Conservation (phyloP, 2,888 invertebrate species). For the Scaptodrosophila latifasciaeformis region DNA sequence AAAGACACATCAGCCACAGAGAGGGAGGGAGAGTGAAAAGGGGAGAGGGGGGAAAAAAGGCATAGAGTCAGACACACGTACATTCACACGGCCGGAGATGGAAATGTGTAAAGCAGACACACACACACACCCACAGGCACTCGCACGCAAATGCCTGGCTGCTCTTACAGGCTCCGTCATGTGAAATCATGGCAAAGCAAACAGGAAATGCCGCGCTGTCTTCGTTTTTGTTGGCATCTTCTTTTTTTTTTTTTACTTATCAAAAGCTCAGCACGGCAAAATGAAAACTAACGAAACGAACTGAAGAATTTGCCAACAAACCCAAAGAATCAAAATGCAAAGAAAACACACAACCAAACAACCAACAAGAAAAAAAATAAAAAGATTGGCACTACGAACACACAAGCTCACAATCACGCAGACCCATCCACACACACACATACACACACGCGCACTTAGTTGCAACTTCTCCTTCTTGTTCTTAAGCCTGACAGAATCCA, state of each 20-base stretch:
- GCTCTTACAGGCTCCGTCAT: no score
- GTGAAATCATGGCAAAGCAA: constrained; percentile 60
- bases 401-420: no score
- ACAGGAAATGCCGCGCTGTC: constrained; percentile 66
- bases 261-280: no score
- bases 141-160: neutral
- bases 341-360: constrained; percentile 6
- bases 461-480: no score
- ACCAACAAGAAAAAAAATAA: constrained; percentile 19
- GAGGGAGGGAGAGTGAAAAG: constrained; percentile 4
- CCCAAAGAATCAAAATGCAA: neutral
- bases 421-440: constrained; percentile 3
- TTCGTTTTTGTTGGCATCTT: no score
- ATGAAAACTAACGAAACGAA: no score
- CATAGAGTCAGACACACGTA: constrained; percentile 30
- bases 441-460: constrained; percentile 2
- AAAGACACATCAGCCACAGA: constrained; percentile 24
- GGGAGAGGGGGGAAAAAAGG: constrained; percentile 9
- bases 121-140: constrained; percentile 1
- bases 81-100: constrained; percentile 12
- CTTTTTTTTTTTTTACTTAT: no score
- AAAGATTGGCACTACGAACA: constrained; percentile 23
- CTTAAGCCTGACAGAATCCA: no score
- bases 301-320: no score
- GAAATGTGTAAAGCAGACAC: neutral